These are phyloP conservation scores for Eupithecia insigniata DNA, from an alignment of 2,888 invertebrate genomes.

Conservation along the genomic window DNA sequence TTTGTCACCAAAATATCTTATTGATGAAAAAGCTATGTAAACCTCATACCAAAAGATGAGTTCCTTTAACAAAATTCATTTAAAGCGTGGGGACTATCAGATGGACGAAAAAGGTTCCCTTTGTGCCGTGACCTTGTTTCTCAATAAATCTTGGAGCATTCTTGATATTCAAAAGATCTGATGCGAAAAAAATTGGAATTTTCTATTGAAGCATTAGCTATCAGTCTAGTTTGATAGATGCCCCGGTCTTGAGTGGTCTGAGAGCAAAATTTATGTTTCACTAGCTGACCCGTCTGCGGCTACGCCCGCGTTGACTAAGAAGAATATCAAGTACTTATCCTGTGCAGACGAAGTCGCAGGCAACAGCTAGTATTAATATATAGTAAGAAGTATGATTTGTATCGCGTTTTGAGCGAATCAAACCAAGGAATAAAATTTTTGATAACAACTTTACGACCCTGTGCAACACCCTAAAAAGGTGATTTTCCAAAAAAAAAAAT, in stretches of 20 bases:
- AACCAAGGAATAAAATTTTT: too few relatives aligned
- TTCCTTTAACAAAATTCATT: conserved; percentile 41
- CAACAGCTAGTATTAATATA: too few relatives aligned
- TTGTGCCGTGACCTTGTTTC: conserved; percentile 46
- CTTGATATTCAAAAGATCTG: conserved; percentile 46
- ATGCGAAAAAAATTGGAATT: conserved; percentile 35
- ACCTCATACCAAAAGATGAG: conserved; percentile 40
- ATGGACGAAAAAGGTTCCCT: conserved; percentile 47
- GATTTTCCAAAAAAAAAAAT: too few relatives aligned
- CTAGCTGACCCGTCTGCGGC: too few relatives aligned
- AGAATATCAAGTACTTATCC: too few relatives aligned
- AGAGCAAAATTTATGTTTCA: conserved; percentile 2
- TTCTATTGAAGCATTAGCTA: conserved; percentile 40
- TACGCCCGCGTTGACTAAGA: too few relatives aligned
- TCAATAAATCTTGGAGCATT: conserved; percentile 47
- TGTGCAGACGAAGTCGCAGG: too few relatives aligned
- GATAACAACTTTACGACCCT: too few relatives aligned
- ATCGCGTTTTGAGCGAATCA: too few relatives aligned
- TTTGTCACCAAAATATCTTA: conserved; percentile 2
- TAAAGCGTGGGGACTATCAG: conserved; percentile 42
- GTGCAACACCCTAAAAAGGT: too few relatives aligned
- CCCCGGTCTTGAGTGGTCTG: conserved; percentile 37
- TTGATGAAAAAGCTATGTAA: conserved; percentile 4
- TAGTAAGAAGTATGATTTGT: too few relatives aligned
- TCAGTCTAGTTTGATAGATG: conserved; percentile 48